phyloP scores from a whole-genome alignment of 2,113 vertebrate species.

The Axis porcinus region DNA sequence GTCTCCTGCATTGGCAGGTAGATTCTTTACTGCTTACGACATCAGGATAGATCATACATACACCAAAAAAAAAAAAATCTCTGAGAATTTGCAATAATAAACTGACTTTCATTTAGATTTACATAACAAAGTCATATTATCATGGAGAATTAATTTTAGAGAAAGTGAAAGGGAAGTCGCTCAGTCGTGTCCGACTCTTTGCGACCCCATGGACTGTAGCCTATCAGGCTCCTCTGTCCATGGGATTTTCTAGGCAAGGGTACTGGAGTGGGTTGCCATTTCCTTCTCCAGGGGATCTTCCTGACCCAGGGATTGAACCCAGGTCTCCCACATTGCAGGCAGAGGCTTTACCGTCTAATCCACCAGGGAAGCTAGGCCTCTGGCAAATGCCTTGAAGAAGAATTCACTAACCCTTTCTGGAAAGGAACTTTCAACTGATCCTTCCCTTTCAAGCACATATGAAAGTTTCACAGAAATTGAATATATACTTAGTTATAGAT shows the following conservation, averaged over 20 bases:
- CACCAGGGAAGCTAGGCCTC: not conserved
- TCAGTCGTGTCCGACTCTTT: too few relatives aligned
- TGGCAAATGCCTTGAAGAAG: not conserved
- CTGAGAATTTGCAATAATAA: not conserved
- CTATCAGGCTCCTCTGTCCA: too few relatives aligned
- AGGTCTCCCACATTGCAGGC: too few relatives aligned
- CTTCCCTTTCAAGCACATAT: not conserved
- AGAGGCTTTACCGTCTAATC: too few relatives aligned
- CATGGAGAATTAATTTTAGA: not conserved
- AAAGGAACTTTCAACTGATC: not conserved
- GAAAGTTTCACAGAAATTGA: not conserved
- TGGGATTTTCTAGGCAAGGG: too few relatives aligned
- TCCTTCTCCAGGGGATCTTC: too few relatives aligned
- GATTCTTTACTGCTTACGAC: not conserved
- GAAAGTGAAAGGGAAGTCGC: too few relatives aligned
- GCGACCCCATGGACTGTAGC: too few relatives aligned
- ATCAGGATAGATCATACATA: not conserved
- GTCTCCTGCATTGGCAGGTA: not conserved
- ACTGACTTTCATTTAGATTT: not conserved
- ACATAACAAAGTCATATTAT: not conserved
- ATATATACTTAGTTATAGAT: not conserved
- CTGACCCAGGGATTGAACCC: too few relatives aligned
- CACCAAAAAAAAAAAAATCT: not conserved
- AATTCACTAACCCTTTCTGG: not conserved
- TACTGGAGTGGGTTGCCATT: too few relatives aligned